Percentiles rank a stretch among this genome's conserved stretches.
These are phyloP conservation scores for Actenoides hombroni DNA, from an alignment of 2,113 vertebrate species.

Conservation along the genomic window DNA sequence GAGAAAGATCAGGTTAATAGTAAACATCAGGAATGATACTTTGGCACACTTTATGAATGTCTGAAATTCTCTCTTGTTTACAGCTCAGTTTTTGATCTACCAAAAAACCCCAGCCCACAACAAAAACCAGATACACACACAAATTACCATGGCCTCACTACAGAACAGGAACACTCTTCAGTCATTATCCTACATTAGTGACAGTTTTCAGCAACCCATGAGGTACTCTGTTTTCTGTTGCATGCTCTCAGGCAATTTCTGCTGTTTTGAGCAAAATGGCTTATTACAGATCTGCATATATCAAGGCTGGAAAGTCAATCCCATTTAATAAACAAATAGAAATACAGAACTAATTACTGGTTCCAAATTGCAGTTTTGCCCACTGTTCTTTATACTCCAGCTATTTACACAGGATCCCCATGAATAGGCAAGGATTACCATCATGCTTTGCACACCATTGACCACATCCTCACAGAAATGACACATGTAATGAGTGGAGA, in stretches of 20 bases:
- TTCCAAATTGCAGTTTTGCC: not conserved
- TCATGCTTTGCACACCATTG: not conserved
- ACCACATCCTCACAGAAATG: not conserved
- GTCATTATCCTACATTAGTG: not conserved
- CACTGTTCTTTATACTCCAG: not conserved
- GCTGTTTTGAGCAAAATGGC: not conserved
- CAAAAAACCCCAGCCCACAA: not conserved
- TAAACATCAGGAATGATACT: not conserved
- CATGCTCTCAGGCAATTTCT: not conserved
- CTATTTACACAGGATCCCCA: not conserved
- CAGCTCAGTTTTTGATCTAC: not conserved
- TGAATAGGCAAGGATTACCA: not conserved
- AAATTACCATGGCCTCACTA: not conserved
- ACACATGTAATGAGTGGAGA: not conserved
- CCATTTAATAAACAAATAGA: not conserved
- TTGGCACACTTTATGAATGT: not conserved
- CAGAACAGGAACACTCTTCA: not conserved
- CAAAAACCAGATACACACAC: not conserved
- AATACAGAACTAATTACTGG: not conserved
- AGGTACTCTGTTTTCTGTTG: not conserved
- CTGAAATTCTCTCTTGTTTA: not conserved
- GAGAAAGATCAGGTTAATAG: not conserved
- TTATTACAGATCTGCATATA: not conserved
- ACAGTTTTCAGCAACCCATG: not conserved
- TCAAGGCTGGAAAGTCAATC: not conserved